These are phyloP conservation scores for Meloe dianella DNA, from an alignment of 2,888 invertebrate genomes.

Conservation along the genomic window DNA sequence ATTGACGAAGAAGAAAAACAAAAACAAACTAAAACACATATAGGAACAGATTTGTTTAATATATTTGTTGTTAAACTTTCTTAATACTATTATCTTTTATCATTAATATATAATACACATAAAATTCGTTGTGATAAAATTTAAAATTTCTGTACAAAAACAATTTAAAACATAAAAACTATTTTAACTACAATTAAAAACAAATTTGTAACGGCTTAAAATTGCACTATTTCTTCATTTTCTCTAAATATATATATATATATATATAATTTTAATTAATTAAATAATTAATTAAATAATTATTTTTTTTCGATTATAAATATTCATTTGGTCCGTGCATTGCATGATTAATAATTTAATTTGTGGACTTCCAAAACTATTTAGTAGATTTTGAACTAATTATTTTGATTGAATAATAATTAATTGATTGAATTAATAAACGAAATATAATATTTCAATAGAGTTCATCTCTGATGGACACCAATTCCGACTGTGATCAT, in stretches of 20 bases:
- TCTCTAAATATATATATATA: slow-evolving; percentile 2
- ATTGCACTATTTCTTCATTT: slow-evolving; percentile 34
- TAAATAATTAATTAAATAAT: no score
- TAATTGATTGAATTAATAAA: slow-evolving; percentile 11
- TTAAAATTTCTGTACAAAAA: slow-evolving; percentile 32
- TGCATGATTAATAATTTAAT: slow-evolving; percentile 33
- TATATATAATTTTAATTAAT: slow-evolving; percentile 15
- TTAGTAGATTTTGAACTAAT: neutral
- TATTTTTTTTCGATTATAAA: slow-evolving; percentile 44
- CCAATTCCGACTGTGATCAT: slow-evolving; percentile 43
- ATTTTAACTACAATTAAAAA: slow-evolving; percentile 3
- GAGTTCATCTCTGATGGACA: neutral
- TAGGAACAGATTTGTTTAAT: slow-evolving; percentile 26
- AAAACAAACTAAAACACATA: neutral
- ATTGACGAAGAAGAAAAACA: neutral
- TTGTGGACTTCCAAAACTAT: slow-evolving; percentile 10
- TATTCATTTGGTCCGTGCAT: slow-evolving; percentile 52
- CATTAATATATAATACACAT: slow-evolving; percentile 1
- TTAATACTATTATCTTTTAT: neutral
- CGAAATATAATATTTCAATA: neutral
- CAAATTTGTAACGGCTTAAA: slow-evolving; percentile 21
- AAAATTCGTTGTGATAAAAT: slow-evolving; percentile 37
- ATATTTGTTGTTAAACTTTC: slow-evolving; percentile 11
- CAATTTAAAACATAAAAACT: neutral
- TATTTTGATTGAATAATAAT: slow-evolving; percentile 12